Conservation (phyloP, 2,888 invertebrate genomes). For the Drosophila rellima region DNA sequence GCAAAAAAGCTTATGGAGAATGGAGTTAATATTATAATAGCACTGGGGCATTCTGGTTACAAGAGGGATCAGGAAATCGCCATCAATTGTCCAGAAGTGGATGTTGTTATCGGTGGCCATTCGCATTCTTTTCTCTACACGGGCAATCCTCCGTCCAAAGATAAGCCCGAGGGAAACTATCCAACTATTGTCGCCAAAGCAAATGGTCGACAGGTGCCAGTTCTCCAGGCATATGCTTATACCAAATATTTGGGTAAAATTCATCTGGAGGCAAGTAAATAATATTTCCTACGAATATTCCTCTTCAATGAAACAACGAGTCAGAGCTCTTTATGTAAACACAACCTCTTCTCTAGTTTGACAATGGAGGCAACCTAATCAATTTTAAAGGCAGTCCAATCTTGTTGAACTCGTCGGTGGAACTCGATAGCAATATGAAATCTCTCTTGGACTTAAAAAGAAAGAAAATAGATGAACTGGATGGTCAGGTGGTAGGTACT, state of each 20-base stretch:
- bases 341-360: conserved; percentile 86
- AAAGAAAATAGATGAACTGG: conserved; percentile 84
- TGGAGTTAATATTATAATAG: conserved; percentile 26
- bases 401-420: conserved; percentile 88
- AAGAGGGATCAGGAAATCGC: conserved; percentile 92
- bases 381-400: conserved; percentile 90
- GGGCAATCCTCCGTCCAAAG: conserved; percentile 86
- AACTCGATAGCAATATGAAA: conserved; percentile 88
- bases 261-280: conserved; percentile 83
- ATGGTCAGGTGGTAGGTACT: conserved; percentile 87
- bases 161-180: conserved; percentile 88
- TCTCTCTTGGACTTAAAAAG: conserved; percentile 87
- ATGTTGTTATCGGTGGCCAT: conserved; percentile 96
- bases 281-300: background rate
- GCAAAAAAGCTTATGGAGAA: background rate
- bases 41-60: conserved; percentile 88
- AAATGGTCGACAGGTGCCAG: conserved; percentile 91
- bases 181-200: conserved; percentile 90
- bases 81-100: conserved; percentile 90
- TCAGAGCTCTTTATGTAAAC: background rate
- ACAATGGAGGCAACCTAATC: conserved; percentile 89
- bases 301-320: no score
- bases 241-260: conserved; percentile 96
- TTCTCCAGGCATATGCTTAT: conserved; percentile 95
- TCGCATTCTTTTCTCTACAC: conserved; percentile 95